Evolutionary conservation across 1,140 invertebrate species (phyloP), one percentile per base, ranked within the genome.

Genomic region (Amyelois transitella): DNA sequence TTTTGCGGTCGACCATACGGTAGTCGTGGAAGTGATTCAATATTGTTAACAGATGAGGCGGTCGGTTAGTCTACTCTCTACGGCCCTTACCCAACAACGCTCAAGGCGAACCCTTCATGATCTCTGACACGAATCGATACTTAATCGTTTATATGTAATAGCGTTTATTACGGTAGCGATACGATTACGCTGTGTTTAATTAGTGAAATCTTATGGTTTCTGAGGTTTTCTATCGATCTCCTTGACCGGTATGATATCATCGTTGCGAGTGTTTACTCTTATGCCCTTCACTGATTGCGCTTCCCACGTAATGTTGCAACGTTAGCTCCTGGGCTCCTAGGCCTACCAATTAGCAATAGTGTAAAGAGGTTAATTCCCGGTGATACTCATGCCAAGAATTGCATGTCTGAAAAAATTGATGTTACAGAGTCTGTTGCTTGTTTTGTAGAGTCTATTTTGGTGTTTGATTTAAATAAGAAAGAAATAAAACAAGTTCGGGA

Each of bases 171-270:
- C 8, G n/a, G 32, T 48, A 48, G 18, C 19, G 43, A 44, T 44
- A 44, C n/a, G 19, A 58, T 48, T 43, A 58, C 51, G 25, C 38
- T n/a, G 38, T 6, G 43, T 25, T 45, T 44, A 53, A 53, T 45
- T 53, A 47, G 32, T 14, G 32, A 38, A 38, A 38, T 18, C 19
- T 43, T 51, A 38, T 32, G 32, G 54, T 12, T 22, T 20, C 17
- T 55, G 63, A 65, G 66, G 66, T 66, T 73, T 77, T 69, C 57
- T 55, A 67, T 64, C 45, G 49, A 62, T 79, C 79, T 73, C 78
- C 78, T 77, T 81, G 75, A 77, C 75, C 75, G 60, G 63, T 69
- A 77, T 81, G 75, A 81, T 75, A 75, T 74, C 74, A 81, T 72
- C 72, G 54, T 62, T 71, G 64, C 53, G 56, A 72, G 62, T 79